Evolutionary conservation across 2,113 vertebrate species (phyloP), one percentile per base, ranked within the genome.

Genomic region (Megalops atlanticus): DNA sequence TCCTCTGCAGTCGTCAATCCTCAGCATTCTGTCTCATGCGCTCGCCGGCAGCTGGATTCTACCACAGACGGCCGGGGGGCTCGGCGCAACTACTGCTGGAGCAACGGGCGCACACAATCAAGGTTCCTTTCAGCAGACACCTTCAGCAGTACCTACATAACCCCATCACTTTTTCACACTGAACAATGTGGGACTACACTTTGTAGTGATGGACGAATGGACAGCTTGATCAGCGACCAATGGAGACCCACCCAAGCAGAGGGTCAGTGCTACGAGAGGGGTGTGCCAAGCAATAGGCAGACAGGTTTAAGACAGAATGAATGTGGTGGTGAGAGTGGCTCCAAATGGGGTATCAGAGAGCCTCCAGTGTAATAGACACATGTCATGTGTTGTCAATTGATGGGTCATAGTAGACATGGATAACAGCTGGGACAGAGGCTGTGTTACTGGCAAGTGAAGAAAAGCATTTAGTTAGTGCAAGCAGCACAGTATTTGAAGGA

Each of bases 111-210:
- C 86, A 90, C 85, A 88, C 85, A 88, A 91, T 91, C 81, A 43
- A 78, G 85, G 85, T 89, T 85, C 80, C 85, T 91, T 91, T 88
- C 85, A 93, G 91, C 89, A 90, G 88, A 83, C 87, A 90, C 86
- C 90, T 91, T n/a, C n/a, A n/a, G n/a, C 58, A 10, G n/a, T 4
- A 8, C n/a, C 58, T 64, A 10, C 24, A 10, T 31, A 27, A 31
- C 14, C 58, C n/a, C 58, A 31, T 31, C 7, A 38, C 69, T 38
- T 18, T 35, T 38, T 71, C 33, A 3, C 3, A 12, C 68, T 14
- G 14, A 36, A 33, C 15, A 11, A 14, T 16, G 8, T 70, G 27
- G 3, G 33, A 7, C 27, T 36, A 27, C 35, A 12, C n/a, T 8
- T 4, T 36, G 68, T 10, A 33, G 15, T 8, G 68, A 15, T 70